Base-by-base conservation (phyloP, 2,888 invertebrate species). In the Drosophila maculinotata region DNA sequence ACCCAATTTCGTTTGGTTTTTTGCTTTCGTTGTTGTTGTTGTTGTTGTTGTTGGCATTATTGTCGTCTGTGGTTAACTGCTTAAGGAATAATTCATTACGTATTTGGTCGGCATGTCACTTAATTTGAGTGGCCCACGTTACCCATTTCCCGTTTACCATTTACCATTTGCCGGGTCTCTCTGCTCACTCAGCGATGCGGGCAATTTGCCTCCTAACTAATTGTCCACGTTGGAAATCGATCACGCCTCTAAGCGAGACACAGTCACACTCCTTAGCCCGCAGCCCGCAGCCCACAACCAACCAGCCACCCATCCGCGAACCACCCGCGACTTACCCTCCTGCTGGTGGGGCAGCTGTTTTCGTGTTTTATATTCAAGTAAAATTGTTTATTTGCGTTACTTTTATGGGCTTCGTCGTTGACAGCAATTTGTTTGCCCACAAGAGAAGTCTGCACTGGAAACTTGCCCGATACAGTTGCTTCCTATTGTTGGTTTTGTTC, bases 61-160 rank as follows among this genome's bases (percentile, higher is more conserved):
- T 38, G 44, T 31, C 57, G 60, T 67, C 71, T 74, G 78, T 51
- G 67, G 79, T 85, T 74, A 85, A 87, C 79, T 70, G 87, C 83
- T 87, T 85, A 82, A 75, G 79, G 65, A 87, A 87, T 82, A 79
- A 85, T 87, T 85, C 86, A 87, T 87, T 82, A 85, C 74, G 68
- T 74, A 82, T 82, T 76, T 82, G 79, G 69, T 64, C 60, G 71
- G 66, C 74, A 54, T 87, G 83, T 87, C 83, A 76, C 79, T 82
- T 87, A 69, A 83, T 87, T 81, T 82, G 76, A 78, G 87, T 87
- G 78, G 67, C 69, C 60, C 44, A 49, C 65, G 30, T 28, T 41
- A 12, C 23, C 35, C 33, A 48, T 44, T 35, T 14, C 20, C 53
- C 54, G 45, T 26, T 23, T 36, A 12, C 45, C 25, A 10, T 25